A percentile compares a stretch with the other conserved stretches of the same genome.
phyloP scores from a whole-genome alignment of 2,797 vertebrate species.

The Gymnoscopelus braueri region DNA sequence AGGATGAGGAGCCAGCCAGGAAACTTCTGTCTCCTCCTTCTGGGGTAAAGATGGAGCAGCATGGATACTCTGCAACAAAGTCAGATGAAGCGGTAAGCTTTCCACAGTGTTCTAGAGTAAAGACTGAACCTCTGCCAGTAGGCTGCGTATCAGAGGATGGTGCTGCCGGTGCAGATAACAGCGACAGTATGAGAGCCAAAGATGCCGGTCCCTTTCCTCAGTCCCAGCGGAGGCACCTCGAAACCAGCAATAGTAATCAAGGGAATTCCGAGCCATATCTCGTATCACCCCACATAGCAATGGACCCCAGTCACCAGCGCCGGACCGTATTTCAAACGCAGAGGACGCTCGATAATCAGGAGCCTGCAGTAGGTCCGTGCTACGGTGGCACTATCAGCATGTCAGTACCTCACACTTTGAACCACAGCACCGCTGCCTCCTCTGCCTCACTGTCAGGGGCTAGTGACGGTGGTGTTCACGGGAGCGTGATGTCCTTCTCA shows the following conservation, averaged over 20 bases:
- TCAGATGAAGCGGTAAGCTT: slow-evolving; percentile 30
- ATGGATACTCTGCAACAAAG: slow-evolving; percentile 58
- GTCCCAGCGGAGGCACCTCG: slow-evolving; percentile 78
- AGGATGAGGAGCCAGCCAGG: slow-evolving; percentile 50
- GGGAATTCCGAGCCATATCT: slow-evolving; percentile 80
- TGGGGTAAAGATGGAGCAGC: slow-evolving; percentile 75
- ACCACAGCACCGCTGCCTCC: slow-evolving; percentile 69
- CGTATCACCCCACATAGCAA: slow-evolving; percentile 16
- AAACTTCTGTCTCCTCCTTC: slow-evolving; percentile 56
- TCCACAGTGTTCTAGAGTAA: slow-evolving; percentile 62
- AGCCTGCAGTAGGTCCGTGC: slow-evolving; percentile 74
- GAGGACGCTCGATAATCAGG: slow-evolving; percentile 76
- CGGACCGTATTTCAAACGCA: slow-evolving; percentile 74
- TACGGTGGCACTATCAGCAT: slow-evolving; percentile 93
- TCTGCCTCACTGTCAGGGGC: slow-evolving; percentile 55
- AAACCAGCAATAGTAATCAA: slow-evolving; percentile 73
- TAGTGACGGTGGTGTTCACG: slow-evolving; percentile 67
- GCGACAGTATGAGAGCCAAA: slow-evolving; percentile 78
- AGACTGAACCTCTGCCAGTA: slow-evolving; percentile 66
- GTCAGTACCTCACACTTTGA: slow-evolving; percentile 86
- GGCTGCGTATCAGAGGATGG: slow-evolving; percentile 58
- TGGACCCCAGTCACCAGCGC: slow-evolving; percentile 73
- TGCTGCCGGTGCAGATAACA: slow-evolving; percentile 45
- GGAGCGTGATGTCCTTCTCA: slow-evolving; percentile 96
- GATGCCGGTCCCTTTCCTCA: slow-evolving; percentile 81